Base-by-base conservation (phyloP, 2,113 vertebrate genomes). In the Genyomyrus donnyi region DNA sequence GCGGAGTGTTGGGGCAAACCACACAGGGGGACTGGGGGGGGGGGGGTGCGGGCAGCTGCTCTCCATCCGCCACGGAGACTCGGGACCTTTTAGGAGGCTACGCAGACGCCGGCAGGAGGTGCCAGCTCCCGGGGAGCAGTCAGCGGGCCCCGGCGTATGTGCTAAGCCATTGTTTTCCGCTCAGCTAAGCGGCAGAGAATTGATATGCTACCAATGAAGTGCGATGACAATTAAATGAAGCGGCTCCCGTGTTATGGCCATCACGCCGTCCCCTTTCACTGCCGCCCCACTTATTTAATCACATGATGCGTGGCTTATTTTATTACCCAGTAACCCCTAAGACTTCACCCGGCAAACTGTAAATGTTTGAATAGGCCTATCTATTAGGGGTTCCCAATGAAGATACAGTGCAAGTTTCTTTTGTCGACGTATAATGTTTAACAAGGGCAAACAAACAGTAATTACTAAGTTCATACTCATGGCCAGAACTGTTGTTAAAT, bases 181-280 rank as follows among this genome's bases (percentile, higher is more conserved):
- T 97, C 97, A 97, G 95, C 96, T 97, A 97, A 97, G 97, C 97
- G 96, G 95, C 95, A 94, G 96, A 95, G 95, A 97, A 97, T 97
- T 97, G 97, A 98, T 97, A 96, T 96, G 96, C 97, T 97, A 93
- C 95, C 96, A 96, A 97, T 97, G 96, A 98, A 97, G 96, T 97
- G 97, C 97, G 97, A 96, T 98, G 97, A 97, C 97, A 98, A 98
- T 98, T 98, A 98, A 98, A 97, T 97, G 97, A 97, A 97, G 97
- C 97, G 98, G 97, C 97, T 98, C 97, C 96, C 96, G 96, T 97
- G 96, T 97, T 97, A 96, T 96, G 95, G 93, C 97, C 97, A 98
- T 98, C 98, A 98, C 56, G 94, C 95, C 95, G 95, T 94, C 94
- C 96, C 95, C 95, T 96, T 96, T 96, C 96, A 97, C 95, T 95